A percentile compares a stretch with the other conserved stretches of the same genome.
Conservation (phyloP, 2,113 vertebrate genomes). For the Prolemur simus region DNA sequence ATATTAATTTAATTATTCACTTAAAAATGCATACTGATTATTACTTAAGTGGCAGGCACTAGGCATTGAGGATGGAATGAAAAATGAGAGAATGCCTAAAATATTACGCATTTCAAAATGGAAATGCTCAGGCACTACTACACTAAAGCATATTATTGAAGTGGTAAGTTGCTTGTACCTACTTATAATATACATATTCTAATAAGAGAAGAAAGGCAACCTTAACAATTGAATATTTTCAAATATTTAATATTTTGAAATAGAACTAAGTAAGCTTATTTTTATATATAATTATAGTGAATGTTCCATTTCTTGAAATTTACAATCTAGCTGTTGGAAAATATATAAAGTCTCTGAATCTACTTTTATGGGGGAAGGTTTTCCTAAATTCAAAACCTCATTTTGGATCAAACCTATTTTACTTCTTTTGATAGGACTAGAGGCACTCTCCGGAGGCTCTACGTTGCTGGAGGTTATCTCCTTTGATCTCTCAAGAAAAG, state of each 20-base stretch:
- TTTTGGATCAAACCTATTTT: not conserved
- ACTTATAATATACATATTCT: not conserved
- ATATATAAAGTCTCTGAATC: not conserved
- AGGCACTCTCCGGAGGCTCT: not conserved
- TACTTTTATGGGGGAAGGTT: not conserved
- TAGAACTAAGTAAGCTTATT: not conserved
- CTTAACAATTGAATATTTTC: not conserved
- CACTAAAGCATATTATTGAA: not conserved
- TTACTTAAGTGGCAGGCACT: not conserved
- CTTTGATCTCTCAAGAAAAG: conserved; percentile 20
- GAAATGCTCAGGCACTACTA: not conserved
- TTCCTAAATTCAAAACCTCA: not conserved
- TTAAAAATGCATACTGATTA: not conserved
- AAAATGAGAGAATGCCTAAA: not conserved
- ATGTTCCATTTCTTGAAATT: not conserved
- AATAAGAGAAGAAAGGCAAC: not conserved
- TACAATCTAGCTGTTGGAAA: not conserved
- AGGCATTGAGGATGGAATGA: not conserved
- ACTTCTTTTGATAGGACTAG: not conserved
- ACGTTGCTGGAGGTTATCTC: not conserved
- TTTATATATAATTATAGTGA: not conserved
- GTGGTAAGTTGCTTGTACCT: not conserved
- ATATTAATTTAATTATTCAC: not conserved
- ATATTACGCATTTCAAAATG: not conserved
- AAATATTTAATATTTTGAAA: not conserved